phyloP scores from a whole-genome alignment of 1,140 invertebrate genomes.

The Drosophila lacteicornis region DNA sequence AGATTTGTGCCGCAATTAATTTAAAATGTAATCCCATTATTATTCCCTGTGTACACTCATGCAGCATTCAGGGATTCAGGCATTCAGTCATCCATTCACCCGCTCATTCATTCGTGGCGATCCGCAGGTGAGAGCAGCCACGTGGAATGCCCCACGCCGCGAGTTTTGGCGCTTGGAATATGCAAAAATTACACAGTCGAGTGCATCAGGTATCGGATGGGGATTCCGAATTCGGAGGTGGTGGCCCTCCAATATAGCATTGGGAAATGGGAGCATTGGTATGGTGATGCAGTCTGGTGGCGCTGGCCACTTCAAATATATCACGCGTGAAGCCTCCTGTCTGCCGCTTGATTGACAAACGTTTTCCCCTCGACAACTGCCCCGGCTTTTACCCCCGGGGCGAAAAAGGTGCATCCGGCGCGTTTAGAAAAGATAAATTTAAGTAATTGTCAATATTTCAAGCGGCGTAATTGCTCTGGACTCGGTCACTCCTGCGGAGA shows the following conservation, averaged over 20 bases:
- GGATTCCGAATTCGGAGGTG: slow-evolving; percentile 1
- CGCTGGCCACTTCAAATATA: slow-evolving; percentile 76
- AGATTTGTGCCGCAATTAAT: background rate
- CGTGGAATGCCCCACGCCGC: slow-evolving; percentile 64
- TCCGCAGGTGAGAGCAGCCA: slow-evolving; percentile 79
- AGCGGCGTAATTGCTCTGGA: slow-evolving; percentile 75
- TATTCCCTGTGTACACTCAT: slow-evolving; percentile 17
- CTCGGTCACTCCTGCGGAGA: slow-evolving; percentile 44
- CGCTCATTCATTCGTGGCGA: slow-evolving; percentile 69
- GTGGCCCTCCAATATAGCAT: slow-evolving; percentile 11
- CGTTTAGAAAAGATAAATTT: slow-evolving; percentile 82
- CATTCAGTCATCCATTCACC: slow-evolving; percentile 48
- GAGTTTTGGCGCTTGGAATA: slow-evolving; percentile 63
- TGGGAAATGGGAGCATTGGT: background rate
- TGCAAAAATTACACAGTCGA: slow-evolving; percentile 80
- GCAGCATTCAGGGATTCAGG: slow-evolving; percentile 51
- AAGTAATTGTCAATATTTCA: slow-evolving; percentile 83
- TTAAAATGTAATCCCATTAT: background rate
- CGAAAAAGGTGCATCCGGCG: slow-evolving; percentile 63
- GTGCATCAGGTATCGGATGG: slow-evolving; percentile 52
- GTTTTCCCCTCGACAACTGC: slow-evolving; percentile 10
- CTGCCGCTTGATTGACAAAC: slow-evolving; percentile 77
- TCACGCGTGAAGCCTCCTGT: slow-evolving; percentile 71
- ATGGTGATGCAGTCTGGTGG: background rate
- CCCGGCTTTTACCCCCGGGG: background rate